phyloP scores from a whole-genome alignment of 2,113 vertebrate species.

The Ranitomeya variabilis region DNA sequence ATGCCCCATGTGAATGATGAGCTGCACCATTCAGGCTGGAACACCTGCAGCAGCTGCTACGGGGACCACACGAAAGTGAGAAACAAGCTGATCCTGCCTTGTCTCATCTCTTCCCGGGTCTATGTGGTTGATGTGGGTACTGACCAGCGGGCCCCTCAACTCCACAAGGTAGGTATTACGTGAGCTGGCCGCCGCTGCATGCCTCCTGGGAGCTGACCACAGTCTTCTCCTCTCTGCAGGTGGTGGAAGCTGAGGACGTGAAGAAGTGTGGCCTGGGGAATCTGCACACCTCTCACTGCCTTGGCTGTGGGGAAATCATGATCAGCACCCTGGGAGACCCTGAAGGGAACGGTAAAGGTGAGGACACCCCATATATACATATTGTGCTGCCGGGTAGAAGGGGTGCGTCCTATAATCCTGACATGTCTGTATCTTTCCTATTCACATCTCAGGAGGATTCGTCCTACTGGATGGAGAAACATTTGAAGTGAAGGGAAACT shows the following conservation, averaged over 20 bases:
- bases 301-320: slow-evolving; percentile 88
- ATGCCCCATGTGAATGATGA: slow-evolving; percentile 88
- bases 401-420: too few species aligned
- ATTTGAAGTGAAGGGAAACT: slow-evolving; percentile 87
- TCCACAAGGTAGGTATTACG: slow-evolving; percentile 78
- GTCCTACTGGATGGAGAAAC: slow-evolving; percentile 88
- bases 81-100: slow-evolving; percentile 82
- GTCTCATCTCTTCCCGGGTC: slow-evolving; percentile 85
- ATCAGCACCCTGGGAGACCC: slow-evolving; percentile 88
- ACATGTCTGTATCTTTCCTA: not conserved
- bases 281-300: slow-evolving; percentile 88
- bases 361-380: too few species aligned
- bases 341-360: slow-evolving; percentile 86
- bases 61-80: slow-evolving; percentile 77
- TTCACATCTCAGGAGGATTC: slow-evolving; percentile 78
- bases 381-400: too few species aligned
- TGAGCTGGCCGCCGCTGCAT: too few species aligned
- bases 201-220: not conserved
- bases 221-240: slow-evolving; percentile 65
- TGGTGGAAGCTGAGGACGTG: slow-evolving; percentile 82
- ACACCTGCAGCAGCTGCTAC: slow-evolving; percentile 92
- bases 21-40: slow-evolving; percentile 93
- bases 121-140: slow-evolving; percentile 86
- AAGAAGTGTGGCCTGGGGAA: slow-evolving; percentile 79
- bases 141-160: slow-evolving; percentile 69